Evolutionary conservation across 2,888 invertebrate species (phyloP), one percentile per base, ranked within the genome.

Genomic region (Hirtodrosophila duncani): DNA sequence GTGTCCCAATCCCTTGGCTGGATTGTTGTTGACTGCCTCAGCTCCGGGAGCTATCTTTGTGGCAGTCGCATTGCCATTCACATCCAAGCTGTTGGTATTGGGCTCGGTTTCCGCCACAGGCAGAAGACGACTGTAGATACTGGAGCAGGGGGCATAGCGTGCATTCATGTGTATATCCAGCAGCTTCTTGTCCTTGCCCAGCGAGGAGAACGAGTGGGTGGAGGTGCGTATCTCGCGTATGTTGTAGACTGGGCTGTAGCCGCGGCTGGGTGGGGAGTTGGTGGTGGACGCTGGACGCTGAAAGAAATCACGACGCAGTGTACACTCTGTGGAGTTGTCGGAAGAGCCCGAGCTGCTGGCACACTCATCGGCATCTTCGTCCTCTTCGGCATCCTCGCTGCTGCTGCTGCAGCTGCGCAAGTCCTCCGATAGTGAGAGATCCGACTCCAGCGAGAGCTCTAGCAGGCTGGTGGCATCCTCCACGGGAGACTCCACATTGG

Each of bases 121-220:
- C 39, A 77, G 26, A 8, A 77, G 48, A 4, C 74, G 56, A 4
- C 37, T 65, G 37, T 70, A 72, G 42, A 81, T 7, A 6, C 65
- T 58, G 1, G 64, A 46, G n/a, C n/a, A n/a, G 8, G 71, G 49
- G 0, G 67, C 60, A 42, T 84, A 85, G 5, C 84, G 82, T 0
- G 79, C 78, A 56, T 78, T 82, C 59, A 85, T 63, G 39, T 87
- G 85, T 2, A 87, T 84, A 42, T 87, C 87, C 36, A 87, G 62
- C 10, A 87, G 62, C 52, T 87, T 87, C 58, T 87, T 87, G 64
- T 87, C 87, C 57, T 81, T 86, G 38, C 87, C 87, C 49, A 87
- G 67, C 26, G 86, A 83, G 20, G 87, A 87, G 71, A 87, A 87
- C 8, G 86, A 87, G 67, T 87, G 85, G 2, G 84, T 70, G 0